Evolutionary conservation across 2,888 invertebrate species (phyloP).

Genomic region (Hydriomena furcata): DNA sequence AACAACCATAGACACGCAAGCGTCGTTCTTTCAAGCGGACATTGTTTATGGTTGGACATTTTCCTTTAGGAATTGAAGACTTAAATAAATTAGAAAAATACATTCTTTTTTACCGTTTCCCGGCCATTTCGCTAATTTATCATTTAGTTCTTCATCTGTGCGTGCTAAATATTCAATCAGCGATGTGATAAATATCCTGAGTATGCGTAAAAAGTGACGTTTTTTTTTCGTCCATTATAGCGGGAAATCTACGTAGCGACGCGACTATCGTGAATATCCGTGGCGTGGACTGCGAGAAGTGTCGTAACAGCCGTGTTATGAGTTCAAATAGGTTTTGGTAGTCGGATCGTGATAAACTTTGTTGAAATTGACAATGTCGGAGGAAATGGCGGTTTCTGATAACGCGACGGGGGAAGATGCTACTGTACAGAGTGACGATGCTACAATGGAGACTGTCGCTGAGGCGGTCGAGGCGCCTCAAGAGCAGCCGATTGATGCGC

Average conservation of each 20-base stretch:
- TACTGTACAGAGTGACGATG: slow-evolving; percentile 55
- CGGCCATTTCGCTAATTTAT: neutral
- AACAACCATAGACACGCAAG: slow-evolving; percentile 49
- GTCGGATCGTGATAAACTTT: slow-evolving; percentile 61
- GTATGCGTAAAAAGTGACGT: slow-evolving; percentile 43
- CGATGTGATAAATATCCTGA: slow-evolving; percentile 41
- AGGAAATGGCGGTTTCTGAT: slow-evolving; percentile 79
- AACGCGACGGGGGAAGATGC: slow-evolving; percentile 64
- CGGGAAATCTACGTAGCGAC: slow-evolving; percentile 80
- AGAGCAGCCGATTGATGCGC: slow-evolving; percentile 43
- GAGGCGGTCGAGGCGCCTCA: slow-evolving; percentile 44
- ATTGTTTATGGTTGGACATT: slow-evolving; percentile 78
- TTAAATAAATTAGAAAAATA: slow-evolving; percentile 44
- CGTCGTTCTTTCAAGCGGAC: slow-evolving; percentile 52
- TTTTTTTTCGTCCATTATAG: slow-evolving; percentile 68
- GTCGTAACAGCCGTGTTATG: slow-evolving; percentile 72
- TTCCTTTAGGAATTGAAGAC: slow-evolving; percentile 64
- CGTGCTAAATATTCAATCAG: slow-evolving; percentile 11
- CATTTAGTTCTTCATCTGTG: neutral
- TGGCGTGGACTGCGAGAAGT: slow-evolving; percentile 57
- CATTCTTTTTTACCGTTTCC: neutral
- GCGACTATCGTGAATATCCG: slow-evolving; percentile 69
- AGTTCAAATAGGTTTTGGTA: slow-evolving; percentile 65
- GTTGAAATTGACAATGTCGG: slow-evolving; percentile 76
- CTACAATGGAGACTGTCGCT: slow-evolving; percentile 45